phyloP scores from a whole-genome alignment of 2,113 vertebrate species.

The Zosterops pallidus region DNA sequence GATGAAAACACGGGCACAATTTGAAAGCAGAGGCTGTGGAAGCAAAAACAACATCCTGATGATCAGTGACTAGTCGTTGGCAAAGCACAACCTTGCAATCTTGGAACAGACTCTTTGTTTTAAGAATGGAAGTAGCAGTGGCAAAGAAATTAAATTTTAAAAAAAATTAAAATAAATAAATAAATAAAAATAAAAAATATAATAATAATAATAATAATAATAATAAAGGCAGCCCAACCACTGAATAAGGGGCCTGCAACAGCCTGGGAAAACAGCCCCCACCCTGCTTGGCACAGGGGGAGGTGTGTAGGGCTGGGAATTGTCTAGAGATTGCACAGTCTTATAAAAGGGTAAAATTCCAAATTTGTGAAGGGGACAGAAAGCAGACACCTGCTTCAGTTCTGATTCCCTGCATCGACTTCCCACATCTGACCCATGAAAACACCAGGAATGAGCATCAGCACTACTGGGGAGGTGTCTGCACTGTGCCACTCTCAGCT shows the following conservation, averaged over 20 bases:
- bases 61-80: background rate
- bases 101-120: background rate
- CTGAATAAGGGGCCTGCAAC: background rate
- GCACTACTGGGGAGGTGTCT: accelerated
- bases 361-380: background rate
- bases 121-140: background rate
- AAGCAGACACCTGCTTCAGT: background rate
- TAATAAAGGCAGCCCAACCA: background rate
- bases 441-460: background rate
- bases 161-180: background rate
- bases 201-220: no score
- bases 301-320: background rate
- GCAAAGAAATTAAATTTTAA: background rate
- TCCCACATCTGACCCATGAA: background rate
- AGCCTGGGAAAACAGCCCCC: background rate
- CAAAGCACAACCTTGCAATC: background rate
- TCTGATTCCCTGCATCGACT: background rate
- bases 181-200: no score
- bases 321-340: accelerated
- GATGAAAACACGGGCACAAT: background rate
- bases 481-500: background rate
- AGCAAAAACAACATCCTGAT: background rate
- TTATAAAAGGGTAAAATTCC: background rate
- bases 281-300: accelerated
- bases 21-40: background rate